These are phyloP conservation scores for Baccha elongata DNA, from an alignment of 2,888 invertebrate species.

Conservation along the genomic window DNA sequence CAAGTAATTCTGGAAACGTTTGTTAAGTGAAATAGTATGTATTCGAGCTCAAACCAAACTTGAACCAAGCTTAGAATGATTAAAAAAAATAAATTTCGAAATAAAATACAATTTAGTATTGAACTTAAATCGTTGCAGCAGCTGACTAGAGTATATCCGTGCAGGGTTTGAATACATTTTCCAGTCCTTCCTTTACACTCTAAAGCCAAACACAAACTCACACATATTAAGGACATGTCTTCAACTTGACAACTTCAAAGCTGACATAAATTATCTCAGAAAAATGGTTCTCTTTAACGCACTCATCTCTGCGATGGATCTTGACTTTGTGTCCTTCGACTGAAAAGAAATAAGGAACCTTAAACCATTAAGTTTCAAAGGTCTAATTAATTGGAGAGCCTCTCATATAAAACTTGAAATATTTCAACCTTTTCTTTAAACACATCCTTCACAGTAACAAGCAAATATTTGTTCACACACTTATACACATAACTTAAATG, in stretches of 20 bases:
- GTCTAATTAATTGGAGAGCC: neutral
- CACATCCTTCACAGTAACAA: slow-evolving; percentile 31
- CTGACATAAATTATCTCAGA: neutral
- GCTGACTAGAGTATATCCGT: too few relatives aligned
- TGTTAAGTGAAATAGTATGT: too few relatives aligned
- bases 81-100: too few relatives aligned
- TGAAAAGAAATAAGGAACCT: neutral
- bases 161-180: too few relatives aligned
- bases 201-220: too few relatives aligned
- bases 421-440: slow-evolving; percentile 19
- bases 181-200: too few relatives aligned
- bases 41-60: too few relatives aligned
- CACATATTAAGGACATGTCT: too few relatives aligned
- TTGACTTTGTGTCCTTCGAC: neutral
- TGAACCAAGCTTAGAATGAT: too few relatives aligned
- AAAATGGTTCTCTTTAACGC: neutral
- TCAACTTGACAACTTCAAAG: neutral
- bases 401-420: slow-evolving; percentile 17
- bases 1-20: too few relatives aligned
- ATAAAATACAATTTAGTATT: too few relatives aligned
- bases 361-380: slow-evolving; percentile 29
- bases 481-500: slow-evolving; percentile 5
- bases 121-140: too few relatives aligned
- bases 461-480: slow-evolving; percentile 19
- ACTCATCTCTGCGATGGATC: neutral